Percentiles rank a stretch among this genome's conserved stretches.
These are phyloP conservation scores for Caenorhabditis wallacei DNA, from an alignment of 2,888 invertebrate species.

Conservation along the genomic window DNA sequence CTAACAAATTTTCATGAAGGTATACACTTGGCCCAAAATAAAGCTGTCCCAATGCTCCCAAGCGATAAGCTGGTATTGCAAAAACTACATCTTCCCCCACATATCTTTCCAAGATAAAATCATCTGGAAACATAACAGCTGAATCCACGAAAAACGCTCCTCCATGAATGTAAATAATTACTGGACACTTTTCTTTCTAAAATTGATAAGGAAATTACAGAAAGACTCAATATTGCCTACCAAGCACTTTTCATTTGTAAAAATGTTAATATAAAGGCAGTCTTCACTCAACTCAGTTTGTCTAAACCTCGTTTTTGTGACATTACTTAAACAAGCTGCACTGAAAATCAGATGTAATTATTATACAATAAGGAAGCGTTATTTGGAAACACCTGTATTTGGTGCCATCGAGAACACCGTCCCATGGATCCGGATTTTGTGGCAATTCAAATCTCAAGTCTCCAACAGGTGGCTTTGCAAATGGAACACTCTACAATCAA, in stretches of 20 bases:
- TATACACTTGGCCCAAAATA: conserved; percentile 64
- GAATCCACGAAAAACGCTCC: conserved; percentile 68
- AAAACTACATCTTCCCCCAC: conserved; percentile 70
- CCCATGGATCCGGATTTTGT: conserved; percentile 36
- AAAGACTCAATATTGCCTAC: conserved; percentile 2
- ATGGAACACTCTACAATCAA: background rate
- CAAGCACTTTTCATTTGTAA: conserved; percentile 49
- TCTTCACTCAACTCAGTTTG: conserved; percentile 40
- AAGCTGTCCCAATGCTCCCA: conserved; percentile 74
- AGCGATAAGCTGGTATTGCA: conserved; percentile 70
- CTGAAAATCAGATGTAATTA: conserved; percentile 7
- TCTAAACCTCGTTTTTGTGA: background rate
- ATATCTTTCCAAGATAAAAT: conserved; percentile 68
- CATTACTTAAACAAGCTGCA: conserved; percentile 11
- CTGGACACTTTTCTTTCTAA: conserved; percentile 58
- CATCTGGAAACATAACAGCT: conserved; percentile 72
- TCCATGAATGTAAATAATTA: conserved; percentile 75
- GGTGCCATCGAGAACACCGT: conserved; percentile 13
- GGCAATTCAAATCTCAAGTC: conserved; percentile 42
- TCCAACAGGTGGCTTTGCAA: conserved; percentile 11
- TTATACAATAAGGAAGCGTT: background rate
- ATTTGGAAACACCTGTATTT: background rate
- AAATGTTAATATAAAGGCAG: conserved; percentile 56
- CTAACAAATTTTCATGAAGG: conserved; percentile 68
- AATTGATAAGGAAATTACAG: background rate